A percentile compares a stretch with the other conserved stretches of the same genome.
phyloP scores from a whole-genome alignment of 2,797 vertebrate genomes.

The Apogon talboti region DNA sequence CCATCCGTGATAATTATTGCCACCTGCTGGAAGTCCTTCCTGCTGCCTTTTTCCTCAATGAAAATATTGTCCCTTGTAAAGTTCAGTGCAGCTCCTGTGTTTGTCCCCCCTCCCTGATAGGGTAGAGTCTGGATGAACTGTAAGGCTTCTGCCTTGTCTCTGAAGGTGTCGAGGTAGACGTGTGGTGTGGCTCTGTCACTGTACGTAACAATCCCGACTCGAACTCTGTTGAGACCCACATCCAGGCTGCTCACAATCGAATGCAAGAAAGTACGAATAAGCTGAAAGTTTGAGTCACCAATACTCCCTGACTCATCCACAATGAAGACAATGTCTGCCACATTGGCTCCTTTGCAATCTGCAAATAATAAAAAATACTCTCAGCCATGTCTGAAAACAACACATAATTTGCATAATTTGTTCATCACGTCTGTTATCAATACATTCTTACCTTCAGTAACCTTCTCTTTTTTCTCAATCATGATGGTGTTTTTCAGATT shows the following conservation, averaged over 20 bases:
- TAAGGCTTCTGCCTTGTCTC: conserved; percentile 66
- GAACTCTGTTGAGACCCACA: conserved; percentile 50
- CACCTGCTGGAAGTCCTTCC: conserved; percentile 82
- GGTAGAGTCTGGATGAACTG: conserved; percentile 76
- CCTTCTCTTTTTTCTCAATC: rapidly evolving
- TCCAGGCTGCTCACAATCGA: conserved; percentile 75
- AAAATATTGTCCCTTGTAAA: conserved; percentile 79
- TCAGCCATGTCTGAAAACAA: no score
- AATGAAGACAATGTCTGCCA: conserved; percentile 85
- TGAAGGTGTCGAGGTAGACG: conserved; percentile 75
- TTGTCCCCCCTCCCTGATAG: conserved; percentile 62
- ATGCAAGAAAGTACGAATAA: conserved; percentile 76
- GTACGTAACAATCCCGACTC: conserved; percentile 84
- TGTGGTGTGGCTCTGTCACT: conserved; percentile 45
- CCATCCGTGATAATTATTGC: conserved; percentile 86
- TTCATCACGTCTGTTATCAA: no score
- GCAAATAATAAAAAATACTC: not conserved
- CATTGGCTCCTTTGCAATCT: conserved; percentile 77
- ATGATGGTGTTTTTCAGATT: not conserved
- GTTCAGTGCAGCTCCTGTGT: conserved; percentile 79
- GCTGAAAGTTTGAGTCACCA: conserved; percentile 70
- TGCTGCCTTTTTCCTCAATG: conserved; percentile 72
- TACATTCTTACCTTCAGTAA: conserved; percentile 70
- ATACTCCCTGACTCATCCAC: conserved; percentile 80
- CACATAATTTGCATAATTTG: no score